These are phyloP conservation scores for Dicentrarchus labrax DNA, from an alignment of 2,113 vertebrate genomes.

Conservation along the genomic window DNA sequence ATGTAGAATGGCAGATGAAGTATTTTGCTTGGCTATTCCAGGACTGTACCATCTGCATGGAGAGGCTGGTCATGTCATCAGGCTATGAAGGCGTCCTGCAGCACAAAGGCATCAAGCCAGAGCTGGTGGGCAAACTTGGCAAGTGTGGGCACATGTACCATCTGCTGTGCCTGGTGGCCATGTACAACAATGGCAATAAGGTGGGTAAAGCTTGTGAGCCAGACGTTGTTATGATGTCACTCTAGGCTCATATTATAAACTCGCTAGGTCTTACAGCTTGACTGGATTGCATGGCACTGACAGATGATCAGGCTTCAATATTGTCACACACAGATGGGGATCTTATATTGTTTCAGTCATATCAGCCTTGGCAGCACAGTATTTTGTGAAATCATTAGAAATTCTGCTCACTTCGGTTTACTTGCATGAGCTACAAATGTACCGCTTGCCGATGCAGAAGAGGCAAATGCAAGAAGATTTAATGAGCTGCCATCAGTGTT, in stretches of 20 bases:
- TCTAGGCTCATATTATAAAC: slow-evolving; percentile 60
- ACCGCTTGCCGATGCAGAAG: neutral
- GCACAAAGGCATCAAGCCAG: slow-evolving; percentile 90
- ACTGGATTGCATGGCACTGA: slow-evolving; percentile 7
- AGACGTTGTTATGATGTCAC: slow-evolving; percentile 70
- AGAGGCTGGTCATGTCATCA: slow-evolving; percentile 91
- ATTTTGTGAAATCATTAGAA: slow-evolving; percentile 19
- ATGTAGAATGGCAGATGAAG: slow-evolving; percentile 47
- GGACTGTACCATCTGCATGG: slow-evolving; percentile 96
- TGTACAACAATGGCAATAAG: slow-evolving; percentile 98
- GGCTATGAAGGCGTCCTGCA: slow-evolving; percentile 94
- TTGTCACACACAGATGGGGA: slow-evolving; percentile 43
- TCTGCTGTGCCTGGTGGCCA: slow-evolving; percentile 96
- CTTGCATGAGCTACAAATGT: slow-evolving; percentile 29
- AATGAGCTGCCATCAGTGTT: neutral
- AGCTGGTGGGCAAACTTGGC: slow-evolving; percentile 95
- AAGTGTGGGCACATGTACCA: slow-evolving; percentile 98
- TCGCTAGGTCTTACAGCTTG: slow-evolving; percentile 34
- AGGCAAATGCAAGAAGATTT: slow-evolving; percentile 10
- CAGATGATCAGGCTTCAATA: slow-evolving; percentile 20
- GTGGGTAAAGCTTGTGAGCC: slow-evolving; percentile 79
- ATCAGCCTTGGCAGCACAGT: slow-evolving; percentile 3
- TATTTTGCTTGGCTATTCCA: slow-evolving; percentile 72
- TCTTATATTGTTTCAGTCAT: slow-evolving; percentile 11
- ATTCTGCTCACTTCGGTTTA: slow-evolving; percentile 15